phyloP scores from a whole-genome alignment of 1,140 invertebrate species.

The Drosophila burlai region DNA sequence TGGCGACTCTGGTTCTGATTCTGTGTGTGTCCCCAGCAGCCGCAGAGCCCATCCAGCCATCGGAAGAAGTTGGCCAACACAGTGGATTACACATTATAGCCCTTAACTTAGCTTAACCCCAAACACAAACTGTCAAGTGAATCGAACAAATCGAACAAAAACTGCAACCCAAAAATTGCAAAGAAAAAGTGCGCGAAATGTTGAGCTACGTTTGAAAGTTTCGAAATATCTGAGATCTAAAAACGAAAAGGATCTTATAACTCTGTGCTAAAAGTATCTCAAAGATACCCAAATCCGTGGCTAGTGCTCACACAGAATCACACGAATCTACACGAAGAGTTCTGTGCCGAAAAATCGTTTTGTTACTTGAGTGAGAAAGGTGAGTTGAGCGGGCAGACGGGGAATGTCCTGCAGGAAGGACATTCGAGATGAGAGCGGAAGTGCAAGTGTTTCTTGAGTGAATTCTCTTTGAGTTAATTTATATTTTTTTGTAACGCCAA shows the following conservation, averaged over 20 bases:
- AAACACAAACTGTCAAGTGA: constrained; percentile 44
- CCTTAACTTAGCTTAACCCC: constrained; percentile 3
- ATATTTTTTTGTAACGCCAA: background rate
- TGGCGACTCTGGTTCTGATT: constrained; percentile 40
- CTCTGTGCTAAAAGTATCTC: constrained; percentile 57
- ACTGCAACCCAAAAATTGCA: constrained; percentile 18
- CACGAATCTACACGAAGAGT: constrained; percentile 20
- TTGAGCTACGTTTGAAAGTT: constrained; percentile 47
- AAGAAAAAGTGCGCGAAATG: constrained; percentile 70
- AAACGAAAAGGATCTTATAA: constrained; percentile 59
- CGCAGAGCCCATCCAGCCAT: constrained; percentile 16
- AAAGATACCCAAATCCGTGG: constrained; percentile 42
- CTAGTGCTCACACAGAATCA: constrained; percentile 50
- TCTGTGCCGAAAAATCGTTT: constrained; percentile 45
- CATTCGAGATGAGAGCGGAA: constrained; percentile 14
- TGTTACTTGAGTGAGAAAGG: constrained; percentile 73
- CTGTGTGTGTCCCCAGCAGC: constrained; percentile 17
- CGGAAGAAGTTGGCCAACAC: constrained; percentile 27
- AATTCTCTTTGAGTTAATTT: background rate
- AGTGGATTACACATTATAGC: constrained; percentile 60
- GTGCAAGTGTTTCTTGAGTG: constrained; percentile 8
- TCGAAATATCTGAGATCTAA: background rate
- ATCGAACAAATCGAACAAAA: constrained; percentile 39
- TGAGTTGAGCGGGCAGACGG: constrained; percentile 49
- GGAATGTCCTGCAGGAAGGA: constrained; percentile 40